These are phyloP conservation scores for Phocoena phocoena DNA, from an alignment of 2,113 vertebrate genomes.

Conservation along the genomic window DNA sequence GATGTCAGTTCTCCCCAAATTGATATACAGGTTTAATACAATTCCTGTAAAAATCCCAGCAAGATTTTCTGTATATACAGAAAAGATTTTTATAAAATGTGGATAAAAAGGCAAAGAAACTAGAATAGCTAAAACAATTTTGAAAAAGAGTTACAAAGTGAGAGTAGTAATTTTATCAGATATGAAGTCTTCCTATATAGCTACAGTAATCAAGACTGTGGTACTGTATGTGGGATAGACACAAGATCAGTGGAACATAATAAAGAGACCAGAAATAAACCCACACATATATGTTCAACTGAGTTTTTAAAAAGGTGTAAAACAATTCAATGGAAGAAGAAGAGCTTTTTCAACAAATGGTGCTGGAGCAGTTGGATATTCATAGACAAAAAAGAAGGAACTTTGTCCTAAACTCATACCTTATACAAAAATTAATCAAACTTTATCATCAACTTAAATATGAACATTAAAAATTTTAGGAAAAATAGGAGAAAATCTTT, in stretches of 20 bases:
- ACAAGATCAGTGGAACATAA: not conserved
- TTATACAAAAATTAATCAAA: not conserved
- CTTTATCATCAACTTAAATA: not conserved
- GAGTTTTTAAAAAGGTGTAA: not conserved
- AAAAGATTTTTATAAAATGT: not conserved
- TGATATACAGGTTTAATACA: not conserved
- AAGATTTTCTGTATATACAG: not conserved
- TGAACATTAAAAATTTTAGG: not conserved
- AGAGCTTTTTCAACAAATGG: not conserved
- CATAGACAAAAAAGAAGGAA: not conserved
- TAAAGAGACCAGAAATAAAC: not conserved
- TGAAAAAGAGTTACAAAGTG: not conserved
- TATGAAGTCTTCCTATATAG: not conserved
- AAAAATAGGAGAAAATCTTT: not conserved
- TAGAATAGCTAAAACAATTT: not conserved
- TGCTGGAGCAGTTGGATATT: not conserved
- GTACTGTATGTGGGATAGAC: not conserved
- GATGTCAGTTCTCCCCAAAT: not conserved
- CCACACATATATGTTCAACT: not conserved
- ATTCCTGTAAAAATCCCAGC: not conserved
- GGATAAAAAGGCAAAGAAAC: not conserved
- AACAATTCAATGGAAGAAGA: not conserved
- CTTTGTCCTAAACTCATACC: not conserved
- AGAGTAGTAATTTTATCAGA: not conserved
- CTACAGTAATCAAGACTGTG: not conserved